Conservation (phyloP, 2,888 invertebrate species). For the Leptura quadrifasciata region DNA sequence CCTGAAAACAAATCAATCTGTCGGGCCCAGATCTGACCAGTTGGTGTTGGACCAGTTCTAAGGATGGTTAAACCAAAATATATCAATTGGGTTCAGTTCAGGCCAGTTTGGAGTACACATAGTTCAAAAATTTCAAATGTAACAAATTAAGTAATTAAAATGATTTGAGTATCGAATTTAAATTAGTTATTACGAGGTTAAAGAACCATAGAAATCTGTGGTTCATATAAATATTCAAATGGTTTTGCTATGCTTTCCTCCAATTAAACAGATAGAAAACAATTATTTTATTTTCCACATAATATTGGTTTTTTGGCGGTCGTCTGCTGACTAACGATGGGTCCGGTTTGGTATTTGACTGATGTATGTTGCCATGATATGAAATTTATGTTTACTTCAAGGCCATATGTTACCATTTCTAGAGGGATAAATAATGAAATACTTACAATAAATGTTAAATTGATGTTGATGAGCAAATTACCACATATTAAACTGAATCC, state of each 20-base stretch:
- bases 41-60: too few species aligned
- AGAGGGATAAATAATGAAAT: too few species aligned
- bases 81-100: neutral
- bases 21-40: too few species aligned
- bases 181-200: too few species aligned
- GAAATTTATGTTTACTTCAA: constrained; percentile 6
- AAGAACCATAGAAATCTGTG: neutral
- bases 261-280: neutral
- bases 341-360: constrained; percentile 27
- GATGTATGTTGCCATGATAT: constrained; percentile 18
- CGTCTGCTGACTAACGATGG: neutral
- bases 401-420: constrained; percentile 21
- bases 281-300: neutral
- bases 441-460: neutral
- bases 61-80: too few species aligned
- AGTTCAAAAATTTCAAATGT: too few species aligned
- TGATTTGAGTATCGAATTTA: too few species aligned
- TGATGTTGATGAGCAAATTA: too few species aligned
- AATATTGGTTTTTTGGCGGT: neutral
- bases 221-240: neutral
- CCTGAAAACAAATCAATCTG: too few species aligned
- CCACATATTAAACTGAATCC: too few species aligned
- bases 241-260: constrained; percentile 19
- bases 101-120: neutral
- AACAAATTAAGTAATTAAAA: too few species aligned